Percentiles rank a stretch among this genome's conserved stretches.
Evolutionary conservation across 2,797 vertebrate genomes (phyloP).

Genomic region (Enteromius unitaeniatus): DNA sequence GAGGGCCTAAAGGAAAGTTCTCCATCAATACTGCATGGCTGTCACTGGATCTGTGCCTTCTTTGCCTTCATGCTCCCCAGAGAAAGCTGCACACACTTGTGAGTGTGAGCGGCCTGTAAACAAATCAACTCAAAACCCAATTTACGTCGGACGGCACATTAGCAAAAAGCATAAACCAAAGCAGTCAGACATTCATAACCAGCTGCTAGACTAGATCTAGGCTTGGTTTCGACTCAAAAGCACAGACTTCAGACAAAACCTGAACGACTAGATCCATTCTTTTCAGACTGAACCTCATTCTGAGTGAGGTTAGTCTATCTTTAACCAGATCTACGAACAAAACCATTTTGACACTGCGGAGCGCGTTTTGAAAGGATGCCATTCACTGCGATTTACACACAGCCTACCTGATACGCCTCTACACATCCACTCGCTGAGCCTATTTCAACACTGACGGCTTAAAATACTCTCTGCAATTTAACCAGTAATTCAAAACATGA

Average conservation of each 20-base stretch:
- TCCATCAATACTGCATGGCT: slow-evolving; percentile 64
- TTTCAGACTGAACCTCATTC: not conserved
- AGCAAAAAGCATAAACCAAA: not conserved
- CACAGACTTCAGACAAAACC: not conserved
- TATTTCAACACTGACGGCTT: slow-evolving; percentile 19
- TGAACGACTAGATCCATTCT: not conserved
- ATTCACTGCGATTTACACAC: slow-evolving; percentile 12
- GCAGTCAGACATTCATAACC: not conserved
- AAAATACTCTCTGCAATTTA: slow-evolving; percentile 37
- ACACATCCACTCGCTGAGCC: slow-evolving; percentile 12
- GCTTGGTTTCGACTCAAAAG: not conserved
- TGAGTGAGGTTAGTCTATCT: not conserved
- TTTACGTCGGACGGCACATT: not conserved
- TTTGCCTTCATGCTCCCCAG: slow-evolving; percentile 4
- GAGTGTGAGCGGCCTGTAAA: not conserved
- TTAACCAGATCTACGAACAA: not conserved
- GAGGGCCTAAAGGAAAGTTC: slow-evolving; percentile 59
- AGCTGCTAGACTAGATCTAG: not conserved
- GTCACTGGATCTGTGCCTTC: slow-evolving; percentile 52
- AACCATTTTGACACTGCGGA: not conserved
- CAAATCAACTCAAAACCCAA: not conserved
- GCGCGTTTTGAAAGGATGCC: not conserved
- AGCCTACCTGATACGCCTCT: not conserved
- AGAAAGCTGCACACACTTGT: not conserved
- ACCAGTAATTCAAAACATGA: slow-evolving; percentile 45